Base-by-base conservation (phyloP, 2,113 vertebrate genomes). In the Pongo pygmaeus region DNA sequence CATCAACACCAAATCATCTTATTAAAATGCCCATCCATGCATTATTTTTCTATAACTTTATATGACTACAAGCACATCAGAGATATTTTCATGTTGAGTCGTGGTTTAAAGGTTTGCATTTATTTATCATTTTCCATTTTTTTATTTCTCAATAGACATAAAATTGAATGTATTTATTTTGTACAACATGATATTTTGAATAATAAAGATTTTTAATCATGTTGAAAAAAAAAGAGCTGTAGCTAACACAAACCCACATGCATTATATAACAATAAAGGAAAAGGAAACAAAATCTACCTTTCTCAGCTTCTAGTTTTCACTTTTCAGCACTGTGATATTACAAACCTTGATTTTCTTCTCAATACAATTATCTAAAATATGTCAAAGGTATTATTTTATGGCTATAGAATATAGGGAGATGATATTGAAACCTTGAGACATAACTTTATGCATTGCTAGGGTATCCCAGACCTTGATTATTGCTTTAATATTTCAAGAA, bases 1-100 rank as follows among this genome's bases (percentile, higher is more conserved):
- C 97, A 98, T 96, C 90, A 95, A 64, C 64, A 77, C 22, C 8
- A 25, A 52, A 95, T 57, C 59, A 79, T 97, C 96, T 93, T 90
- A 93, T 80, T 94, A 57, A 59, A 98, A 97, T 43, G 98, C 87
- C 1, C 0, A 91, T 50, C 46, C 57, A 52, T 48, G 96, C 55
- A 64, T 6, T 1, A 22, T 22, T 98, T 92, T 83, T 85, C 77
- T 46, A 25, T 59, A 78, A 75, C 27, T 46, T 48, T 84, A 27
- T 87, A 38, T 96, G 67, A 92, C 91, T 89, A 57, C 0, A 6
- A 84, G 38, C 46, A 75, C 46, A 93, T 8, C 16, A 30, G 88
- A 89, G 81, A 83, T 57, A 30, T 59, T 80, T 96, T 25, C 72
- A 91, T 77, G 20, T 59, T 85, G 74, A 93, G n/a, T 61, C 52